These are phyloP conservation scores for Zaprionus kolodkinae DNA, from an alignment of 1,140 invertebrate species.

Conservation along the genomic window DNA sequence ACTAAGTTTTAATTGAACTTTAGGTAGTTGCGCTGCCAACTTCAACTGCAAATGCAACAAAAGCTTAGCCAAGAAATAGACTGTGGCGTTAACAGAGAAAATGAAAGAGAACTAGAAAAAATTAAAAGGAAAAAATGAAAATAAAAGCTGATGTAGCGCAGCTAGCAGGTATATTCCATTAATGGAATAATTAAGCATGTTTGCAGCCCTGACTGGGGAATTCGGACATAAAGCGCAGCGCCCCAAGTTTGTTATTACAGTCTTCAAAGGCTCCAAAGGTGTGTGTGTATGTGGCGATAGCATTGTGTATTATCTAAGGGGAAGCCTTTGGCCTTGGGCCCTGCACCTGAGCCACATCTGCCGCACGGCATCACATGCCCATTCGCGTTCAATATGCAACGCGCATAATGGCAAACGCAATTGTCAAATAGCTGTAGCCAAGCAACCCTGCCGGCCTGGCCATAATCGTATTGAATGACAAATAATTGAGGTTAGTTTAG, in stretches of 20 bases:
- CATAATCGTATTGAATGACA: constrained; percentile 81
- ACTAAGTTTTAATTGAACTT: constrained; percentile 79
- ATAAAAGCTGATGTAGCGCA: constrained; percentile 51
- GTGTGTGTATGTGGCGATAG: background rate
- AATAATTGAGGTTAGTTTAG: constrained; percentile 81
- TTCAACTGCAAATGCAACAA: constrained; percentile 53
- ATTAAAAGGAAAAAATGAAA: constrained; percentile 46
- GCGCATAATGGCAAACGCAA: constrained; percentile 51
- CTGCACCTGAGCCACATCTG: background rate
- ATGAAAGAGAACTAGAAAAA: constrained; percentile 8
- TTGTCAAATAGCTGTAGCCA: constrained; percentile 54
- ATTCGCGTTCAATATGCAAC: constrained; percentile 61
- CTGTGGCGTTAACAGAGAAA: constrained; percentile 9
- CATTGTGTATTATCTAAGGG: constrained; percentile 46
- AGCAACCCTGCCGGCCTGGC: constrained; percentile 27
- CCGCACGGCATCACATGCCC: background rate
- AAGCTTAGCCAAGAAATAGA: constrained; percentile 40
- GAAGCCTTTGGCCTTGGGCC: constrained; percentile 9
- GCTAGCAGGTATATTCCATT: constrained; percentile 63
- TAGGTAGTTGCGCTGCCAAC: constrained; percentile 57
- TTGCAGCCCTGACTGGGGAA: constrained; percentile 48
- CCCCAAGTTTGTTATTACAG: constrained; percentile 70
- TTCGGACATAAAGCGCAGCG: constrained; percentile 27
- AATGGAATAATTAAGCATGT: constrained; percentile 80
- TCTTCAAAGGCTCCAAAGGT: constrained; percentile 38